Conservation (phyloP, 2,888 invertebrate genomes). For the Dexiosoma caninum region DNA sequence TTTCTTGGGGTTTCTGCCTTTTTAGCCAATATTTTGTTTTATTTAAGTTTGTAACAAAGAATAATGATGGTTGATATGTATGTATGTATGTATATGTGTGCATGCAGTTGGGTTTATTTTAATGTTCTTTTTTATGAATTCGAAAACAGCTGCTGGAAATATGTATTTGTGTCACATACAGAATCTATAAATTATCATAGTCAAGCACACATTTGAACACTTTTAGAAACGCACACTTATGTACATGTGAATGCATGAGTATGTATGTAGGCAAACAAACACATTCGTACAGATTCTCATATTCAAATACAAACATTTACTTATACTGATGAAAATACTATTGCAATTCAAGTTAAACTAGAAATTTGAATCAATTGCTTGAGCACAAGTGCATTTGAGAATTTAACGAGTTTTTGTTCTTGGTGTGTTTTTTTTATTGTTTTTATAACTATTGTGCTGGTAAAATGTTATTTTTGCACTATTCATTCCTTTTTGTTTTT, state of each 20-base stretch:
- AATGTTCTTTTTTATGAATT: slow-evolving; percentile 24
- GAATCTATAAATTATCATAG: slow-evolving; percentile 38
- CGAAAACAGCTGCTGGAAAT: slow-evolving; percentile 53
- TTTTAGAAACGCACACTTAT: background rate
- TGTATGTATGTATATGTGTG: background rate
- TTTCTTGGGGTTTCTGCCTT: background rate
- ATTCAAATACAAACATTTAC: slow-evolving; percentile 2
- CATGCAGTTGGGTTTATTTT: background rate
- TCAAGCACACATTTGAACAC: background rate
- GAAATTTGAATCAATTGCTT: slow-evolving; percentile 62
- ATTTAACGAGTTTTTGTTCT: slow-evolving; percentile 52
- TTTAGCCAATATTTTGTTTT: slow-evolving; percentile 5
- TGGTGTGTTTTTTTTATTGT: background rate
- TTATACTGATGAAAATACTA: slow-evolving; percentile 3
- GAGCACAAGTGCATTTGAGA: slow-evolving; percentile 61
- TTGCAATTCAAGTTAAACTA: slow-evolving; percentile 57
- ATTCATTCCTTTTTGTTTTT: slow-evolving; percentile 26
- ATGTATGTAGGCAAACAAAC: background rate
- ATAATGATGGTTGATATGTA: background rate
- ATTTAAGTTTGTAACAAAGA: background rate
- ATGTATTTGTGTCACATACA: slow-evolving; percentile 59
- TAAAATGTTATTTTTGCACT: slow-evolving; percentile 11
- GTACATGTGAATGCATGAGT: background rate
- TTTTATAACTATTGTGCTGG: background rate
- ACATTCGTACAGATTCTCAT: background rate